Percentiles rank a stretch among this genome's conserved stretches.
These are phyloP conservation scores for Eunapius fragilis DNA, from an alignment of 37 sponge, comb jelly and placozoan species.

Conservation along the genomic window DNA sequence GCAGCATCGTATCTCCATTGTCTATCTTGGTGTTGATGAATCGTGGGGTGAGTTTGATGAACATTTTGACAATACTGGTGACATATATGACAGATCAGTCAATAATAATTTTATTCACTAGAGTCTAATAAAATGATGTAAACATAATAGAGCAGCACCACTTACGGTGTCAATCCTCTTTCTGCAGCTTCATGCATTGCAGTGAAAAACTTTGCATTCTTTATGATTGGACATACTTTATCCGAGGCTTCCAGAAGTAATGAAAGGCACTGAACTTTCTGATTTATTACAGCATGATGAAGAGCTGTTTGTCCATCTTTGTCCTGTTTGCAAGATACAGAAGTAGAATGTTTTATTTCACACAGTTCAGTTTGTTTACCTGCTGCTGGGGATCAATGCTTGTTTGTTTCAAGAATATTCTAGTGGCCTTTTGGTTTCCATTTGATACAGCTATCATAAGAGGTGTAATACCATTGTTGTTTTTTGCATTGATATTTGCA, in stretches of 20 bases:
- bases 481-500: neutral
- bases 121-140: too few species aligned
- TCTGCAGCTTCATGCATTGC: slow-evolving; percentile 45
- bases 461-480: neutral
- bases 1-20: too few species aligned
- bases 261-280: neutral
- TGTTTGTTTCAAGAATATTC: neutral
- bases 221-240: neutral
- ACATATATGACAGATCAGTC: too few species aligned
- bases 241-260: slow-evolving; percentile 10
- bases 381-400: neutral
- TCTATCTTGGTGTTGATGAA: too few species aligned
- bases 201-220: slow-evolving; percentile 19
- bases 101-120: too few species aligned
- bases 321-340: neutral
- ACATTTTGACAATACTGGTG: too few species aligned
- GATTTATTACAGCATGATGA: neutral
- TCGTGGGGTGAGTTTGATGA: too few species aligned
- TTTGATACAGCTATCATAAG: neutral
- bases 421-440: neutral
- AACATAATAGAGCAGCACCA: too few species aligned
- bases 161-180: slow-evolving; percentile 22
- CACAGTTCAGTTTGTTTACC: neutral
- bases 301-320: slow-evolving; percentile 21
- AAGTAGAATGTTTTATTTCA: neutral